Evolutionary conservation across 1,140 invertebrate genomes (phyloP).

Genomic region (Nylanderia fulva): DNA sequence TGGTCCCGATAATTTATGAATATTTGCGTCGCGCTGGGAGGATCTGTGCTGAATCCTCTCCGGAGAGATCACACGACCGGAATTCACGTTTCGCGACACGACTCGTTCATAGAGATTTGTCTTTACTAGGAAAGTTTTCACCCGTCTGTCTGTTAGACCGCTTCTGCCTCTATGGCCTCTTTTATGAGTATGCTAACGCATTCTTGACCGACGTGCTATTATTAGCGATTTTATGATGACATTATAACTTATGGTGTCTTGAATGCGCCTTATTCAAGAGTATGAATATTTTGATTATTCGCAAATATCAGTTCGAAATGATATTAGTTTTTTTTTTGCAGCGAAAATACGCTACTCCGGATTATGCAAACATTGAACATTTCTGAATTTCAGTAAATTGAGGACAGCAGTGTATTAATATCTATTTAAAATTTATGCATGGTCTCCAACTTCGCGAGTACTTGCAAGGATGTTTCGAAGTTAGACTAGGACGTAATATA

Average conservation of each 20-base stretch:
- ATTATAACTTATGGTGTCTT: background rate
- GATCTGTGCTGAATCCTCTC: conserved; percentile 14
- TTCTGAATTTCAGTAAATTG: conserved; percentile 10
- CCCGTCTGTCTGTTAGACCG: conserved; percentile 24
- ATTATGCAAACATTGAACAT: background rate
- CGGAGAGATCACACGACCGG: conserved; percentile 16
- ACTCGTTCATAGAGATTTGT: conserved; percentile 30
- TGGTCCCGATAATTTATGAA: conserved; percentile 62
- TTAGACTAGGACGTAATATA: conserved; percentile 45
- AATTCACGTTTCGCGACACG: conserved; percentile 53
- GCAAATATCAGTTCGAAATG: background rate
- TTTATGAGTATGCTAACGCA: background rate
- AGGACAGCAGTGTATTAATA: conserved; percentile 2
- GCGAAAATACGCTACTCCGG: background rate
- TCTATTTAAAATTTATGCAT: conserved; percentile 43
- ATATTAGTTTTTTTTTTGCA: background rate
- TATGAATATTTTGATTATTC: conserved; percentile 13
- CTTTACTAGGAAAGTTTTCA: conserved; percentile 44
- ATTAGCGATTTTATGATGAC: conserved; percentile 17
- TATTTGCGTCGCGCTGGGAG: conserved; percentile 14
- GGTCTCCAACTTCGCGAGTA: conserved; percentile 21
- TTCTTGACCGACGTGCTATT: background rate
- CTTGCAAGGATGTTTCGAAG: conserved; percentile 37
- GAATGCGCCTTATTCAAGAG: background rate
- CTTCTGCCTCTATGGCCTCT: conserved; percentile 13